Conservation (phyloP, 2,888 invertebrate species). For the Lochmaea crataegi region DNA sequence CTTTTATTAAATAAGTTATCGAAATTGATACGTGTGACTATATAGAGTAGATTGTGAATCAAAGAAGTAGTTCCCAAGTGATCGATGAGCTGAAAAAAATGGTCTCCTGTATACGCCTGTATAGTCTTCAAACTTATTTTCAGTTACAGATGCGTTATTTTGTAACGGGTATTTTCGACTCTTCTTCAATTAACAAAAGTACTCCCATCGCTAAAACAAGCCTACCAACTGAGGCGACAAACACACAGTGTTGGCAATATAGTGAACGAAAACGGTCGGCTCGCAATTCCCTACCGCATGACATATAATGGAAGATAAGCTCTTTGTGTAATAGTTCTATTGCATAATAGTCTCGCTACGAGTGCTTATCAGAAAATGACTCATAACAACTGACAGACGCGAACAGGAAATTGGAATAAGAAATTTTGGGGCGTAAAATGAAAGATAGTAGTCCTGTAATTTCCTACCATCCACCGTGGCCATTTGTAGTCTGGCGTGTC, state of each 20-base stretch:
- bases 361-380: slow-evolving; percentile 79
- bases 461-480: slow-evolving; percentile 68
- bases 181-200: slow-evolving; percentile 5
- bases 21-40: too few relatives aligned
- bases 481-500: slow-evolving; percentile 59
- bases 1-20: background rate
- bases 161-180: background rate
- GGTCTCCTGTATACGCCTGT: background rate
- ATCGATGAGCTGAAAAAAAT: too few relatives aligned
- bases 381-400: slow-evolving; percentile 74
- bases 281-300: slow-evolving; percentile 57
- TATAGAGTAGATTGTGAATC: too few relatives aligned
- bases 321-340: slow-evolving; percentile 67
- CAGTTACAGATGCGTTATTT: background rate
- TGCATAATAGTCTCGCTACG: slow-evolving; percentile 66
- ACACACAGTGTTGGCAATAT: slow-evolving; percentile 54
- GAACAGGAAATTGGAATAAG: slow-evolving; percentile 79
- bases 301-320: slow-evolving; percentile 66
- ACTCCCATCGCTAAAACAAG: slow-evolving; percentile 22
- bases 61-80: too few relatives aligned
- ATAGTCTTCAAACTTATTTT: background rate
- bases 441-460: slow-evolving; percentile 81
- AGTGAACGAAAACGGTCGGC: slow-evolving; percentile 24
- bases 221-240: slow-evolving; percentile 58
- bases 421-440: slow-evolving; percentile 83